Conservation (phyloP, 2,797 vertebrate genomes). For the Tenualosa ilisha region DNA sequence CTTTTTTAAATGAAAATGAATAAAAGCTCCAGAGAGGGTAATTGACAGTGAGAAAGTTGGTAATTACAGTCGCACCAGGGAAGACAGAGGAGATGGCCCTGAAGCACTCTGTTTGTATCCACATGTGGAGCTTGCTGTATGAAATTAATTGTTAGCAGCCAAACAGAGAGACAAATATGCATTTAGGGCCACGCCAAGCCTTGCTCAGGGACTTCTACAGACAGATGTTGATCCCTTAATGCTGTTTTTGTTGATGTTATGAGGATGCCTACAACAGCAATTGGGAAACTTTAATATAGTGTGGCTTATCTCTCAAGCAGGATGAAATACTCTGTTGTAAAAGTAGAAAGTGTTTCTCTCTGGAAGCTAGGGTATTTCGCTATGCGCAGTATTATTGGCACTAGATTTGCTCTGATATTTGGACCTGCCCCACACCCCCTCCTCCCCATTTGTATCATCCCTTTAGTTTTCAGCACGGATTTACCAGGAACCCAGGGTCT, state of each 20-base stretch:
- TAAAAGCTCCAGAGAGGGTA: neutral
- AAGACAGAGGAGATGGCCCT: neutral
- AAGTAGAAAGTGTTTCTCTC: neutral
- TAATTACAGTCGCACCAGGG: neutral
- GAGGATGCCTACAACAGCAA: neutral
- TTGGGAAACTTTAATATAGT: neutral
- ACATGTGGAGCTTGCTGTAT: neutral
- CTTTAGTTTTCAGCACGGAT: neutral
- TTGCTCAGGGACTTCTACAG: neutral
- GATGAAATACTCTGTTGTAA: neutral
- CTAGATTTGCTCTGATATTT: neutral
- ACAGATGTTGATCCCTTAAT: neutral
- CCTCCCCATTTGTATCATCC: neutral
- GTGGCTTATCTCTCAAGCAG: neutral
- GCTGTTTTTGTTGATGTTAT: neutral
- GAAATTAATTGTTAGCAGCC: conserved; percentile 2
- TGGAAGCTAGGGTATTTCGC: neutral
- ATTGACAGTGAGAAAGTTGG: conserved; percentile 14
- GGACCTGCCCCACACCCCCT: neutral
- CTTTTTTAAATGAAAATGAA: neutral
- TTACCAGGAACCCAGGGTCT: neutral
- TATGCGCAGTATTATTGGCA: neutral
- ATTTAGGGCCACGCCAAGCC: neutral
- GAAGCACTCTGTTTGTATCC: neutral
- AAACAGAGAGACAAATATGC: neutral